A percentile compares a stretch with the other conserved stretches of the same genome.
Evolutionary conservation across 2,888 invertebrate species (phyloP).

Genomic region (Leptopilina drosophilae): DNA sequence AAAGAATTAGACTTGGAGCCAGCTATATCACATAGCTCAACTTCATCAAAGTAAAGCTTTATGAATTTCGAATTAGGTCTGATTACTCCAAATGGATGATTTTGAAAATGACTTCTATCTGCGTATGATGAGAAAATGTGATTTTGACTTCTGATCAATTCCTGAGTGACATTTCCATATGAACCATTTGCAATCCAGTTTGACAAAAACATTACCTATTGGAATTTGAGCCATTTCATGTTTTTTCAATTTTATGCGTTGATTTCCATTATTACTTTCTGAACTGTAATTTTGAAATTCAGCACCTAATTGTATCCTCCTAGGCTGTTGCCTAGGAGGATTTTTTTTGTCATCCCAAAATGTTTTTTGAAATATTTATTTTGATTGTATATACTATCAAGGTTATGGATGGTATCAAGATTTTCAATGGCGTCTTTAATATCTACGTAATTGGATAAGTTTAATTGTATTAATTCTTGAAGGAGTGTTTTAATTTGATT

Average conservation of each 20-base stretch:
- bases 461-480: background rate
- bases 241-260: background rate
- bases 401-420: background rate
- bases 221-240: background rate
- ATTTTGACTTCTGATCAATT: background rate
- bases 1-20: background rate
- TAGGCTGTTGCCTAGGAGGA: no score
- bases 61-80: background rate
- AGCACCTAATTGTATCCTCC: background rate
- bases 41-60: background rate
- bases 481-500: background rate
- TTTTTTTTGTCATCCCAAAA: background rate
- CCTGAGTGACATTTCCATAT: background rate
- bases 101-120: constrained; percentile 11
- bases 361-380: constrained; percentile 10
- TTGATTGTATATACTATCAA: constrained; percentile 3
- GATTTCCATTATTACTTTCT: background rate
- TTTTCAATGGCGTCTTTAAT: background rate
- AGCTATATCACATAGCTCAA: background rate
- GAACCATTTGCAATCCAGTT: background rate
- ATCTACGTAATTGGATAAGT: background rate
- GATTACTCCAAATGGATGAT: background rate
- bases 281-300: background rate
- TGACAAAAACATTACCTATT: background rate
- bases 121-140: background rate